phyloP scores from a whole-genome alignment of 1,140 invertebrate genomes.

The Copidosoma floridanum region DNA sequence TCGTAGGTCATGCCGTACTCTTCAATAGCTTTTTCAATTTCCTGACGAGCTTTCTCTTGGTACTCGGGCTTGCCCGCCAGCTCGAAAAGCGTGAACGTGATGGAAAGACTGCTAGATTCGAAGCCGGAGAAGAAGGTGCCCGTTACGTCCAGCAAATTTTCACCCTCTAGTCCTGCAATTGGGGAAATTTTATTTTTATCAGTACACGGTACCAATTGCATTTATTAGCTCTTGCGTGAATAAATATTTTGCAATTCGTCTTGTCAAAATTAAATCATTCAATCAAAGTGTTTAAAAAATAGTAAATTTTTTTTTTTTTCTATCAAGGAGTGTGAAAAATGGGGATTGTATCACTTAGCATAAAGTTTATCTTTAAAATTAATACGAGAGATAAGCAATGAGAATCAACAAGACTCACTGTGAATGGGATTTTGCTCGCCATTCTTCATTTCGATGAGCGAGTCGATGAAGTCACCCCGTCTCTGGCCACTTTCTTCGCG shows the following conservation, averaged over 20 bases:
- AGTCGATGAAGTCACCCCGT: constrained; percentile 49
- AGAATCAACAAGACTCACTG: constrained; percentile 33
- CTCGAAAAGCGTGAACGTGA: constrained; percentile 33
- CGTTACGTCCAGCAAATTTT: constrained; percentile 13
- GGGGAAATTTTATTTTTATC: constrained; percentile 10
- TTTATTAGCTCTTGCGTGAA: constrained; percentile 29
- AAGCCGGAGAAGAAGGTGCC: constrained; percentile 57
- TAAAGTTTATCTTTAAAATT: neutral
- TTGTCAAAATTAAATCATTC: neutral
- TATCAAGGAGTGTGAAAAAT: neutral
- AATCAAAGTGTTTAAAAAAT: neutral
- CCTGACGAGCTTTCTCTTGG: constrained; percentile 56
- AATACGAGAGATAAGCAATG: neutral
- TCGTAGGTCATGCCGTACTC: constrained; percentile 40
- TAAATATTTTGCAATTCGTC: constrained; percentile 38
- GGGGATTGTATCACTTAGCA: neutral
- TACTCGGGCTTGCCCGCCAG: constrained; percentile 46
- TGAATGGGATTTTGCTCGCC: constrained; percentile 39
- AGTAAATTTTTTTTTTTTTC: neutral
- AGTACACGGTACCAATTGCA: constrained; percentile 13
- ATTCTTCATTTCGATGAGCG: constrained; percentile 43
- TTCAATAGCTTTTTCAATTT: constrained; percentile 57
- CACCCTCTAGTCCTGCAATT: constrained; percentile 41
- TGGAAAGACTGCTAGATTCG: constrained; percentile 57
- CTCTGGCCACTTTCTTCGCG: constrained; percentile 39